Conservation (phyloP, 2,113 vertebrate genomes). For the Aviceda subcristata region DNA sequence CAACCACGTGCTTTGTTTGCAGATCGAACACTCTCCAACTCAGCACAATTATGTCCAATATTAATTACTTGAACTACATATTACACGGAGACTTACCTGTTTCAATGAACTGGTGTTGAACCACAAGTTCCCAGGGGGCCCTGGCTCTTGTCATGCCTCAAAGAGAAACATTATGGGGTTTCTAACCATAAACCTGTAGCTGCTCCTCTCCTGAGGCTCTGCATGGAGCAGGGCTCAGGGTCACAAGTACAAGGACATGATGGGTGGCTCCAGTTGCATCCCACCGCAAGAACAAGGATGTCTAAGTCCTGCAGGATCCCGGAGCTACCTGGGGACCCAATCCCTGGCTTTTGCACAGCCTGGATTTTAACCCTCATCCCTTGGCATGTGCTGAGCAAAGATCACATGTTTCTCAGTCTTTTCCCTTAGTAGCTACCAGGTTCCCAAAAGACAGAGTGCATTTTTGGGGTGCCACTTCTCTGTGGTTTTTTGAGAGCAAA, state of each 20-base stretch:
- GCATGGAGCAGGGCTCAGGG: not conserved
- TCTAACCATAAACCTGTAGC: not conserved
- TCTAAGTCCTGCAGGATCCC: not conserved
- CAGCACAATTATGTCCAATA: not conserved
- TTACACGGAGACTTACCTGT: not conserved
- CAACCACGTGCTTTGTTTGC: rapidly evolving
- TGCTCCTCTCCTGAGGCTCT: not conserved
- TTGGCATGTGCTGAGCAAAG: not conserved
- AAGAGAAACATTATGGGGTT: not conserved
- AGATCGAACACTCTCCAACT: not conserved
- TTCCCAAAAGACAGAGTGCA: not conserved
- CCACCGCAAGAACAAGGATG: not conserved
- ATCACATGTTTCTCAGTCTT: not conserved
- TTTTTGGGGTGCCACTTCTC: not conserved
- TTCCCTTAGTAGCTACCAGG: not conserved
- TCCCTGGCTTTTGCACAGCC: not conserved
- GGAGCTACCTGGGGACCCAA: not conserved
- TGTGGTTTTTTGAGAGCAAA: not conserved
- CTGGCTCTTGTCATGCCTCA: not conserved
- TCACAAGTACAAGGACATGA: not conserved
- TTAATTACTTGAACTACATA: not conserved
- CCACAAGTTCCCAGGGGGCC: not conserved
- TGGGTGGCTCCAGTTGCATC: not conserved
- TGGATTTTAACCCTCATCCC: not conserved
- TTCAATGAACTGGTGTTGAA: not conserved